Conservation (phyloP, 2,888 invertebrate genomes). For the Archaeoteleia sp. region DNA sequence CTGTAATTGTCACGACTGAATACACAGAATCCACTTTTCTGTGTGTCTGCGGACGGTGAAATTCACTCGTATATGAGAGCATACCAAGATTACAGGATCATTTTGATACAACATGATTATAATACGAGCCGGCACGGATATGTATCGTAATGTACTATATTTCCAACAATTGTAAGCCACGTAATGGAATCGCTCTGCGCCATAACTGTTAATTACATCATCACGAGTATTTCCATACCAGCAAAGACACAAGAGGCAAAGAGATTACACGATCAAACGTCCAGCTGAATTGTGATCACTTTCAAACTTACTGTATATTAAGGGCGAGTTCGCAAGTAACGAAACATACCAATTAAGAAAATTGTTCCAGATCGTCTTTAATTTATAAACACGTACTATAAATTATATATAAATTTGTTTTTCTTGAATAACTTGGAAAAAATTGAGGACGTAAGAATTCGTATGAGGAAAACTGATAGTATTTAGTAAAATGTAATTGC, state of each 20-base stretch:
- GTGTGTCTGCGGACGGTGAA: conserved; percentile 39
- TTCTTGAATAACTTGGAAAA: too few species aligned
- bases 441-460: too few species aligned
- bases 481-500: too few species aligned
- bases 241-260: conserved; percentile 18
- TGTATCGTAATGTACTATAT: conserved; percentile 32
- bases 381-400: too few species aligned
- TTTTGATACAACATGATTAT: conserved; percentile 43
- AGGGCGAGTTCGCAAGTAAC: too few species aligned
- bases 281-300: conserved; percentile 9
- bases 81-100: conserved; percentile 47
- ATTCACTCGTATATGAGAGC: conserved; percentile 36
- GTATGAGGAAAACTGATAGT: too few species aligned
- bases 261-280: conserved; percentile 18
- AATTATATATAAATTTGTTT: too few species aligned
- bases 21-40: conserved; percentile 43
- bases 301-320: not conserved
- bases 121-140: conserved; percentile 28
- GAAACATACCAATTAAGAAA: too few species aligned
- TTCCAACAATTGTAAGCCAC: conserved; percentile 21
- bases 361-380: too few species aligned
- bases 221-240: conserved; percentile 14
- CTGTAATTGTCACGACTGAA: conserved; percentile 45
- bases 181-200: conserved; percentile 22
- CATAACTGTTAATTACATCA: conserved; percentile 48